A percentile compares a stretch with the other conserved stretches of the same genome.
Conservation (phyloP, 2,888 invertebrate genomes). For the Sesia bembeciformis region DNA sequence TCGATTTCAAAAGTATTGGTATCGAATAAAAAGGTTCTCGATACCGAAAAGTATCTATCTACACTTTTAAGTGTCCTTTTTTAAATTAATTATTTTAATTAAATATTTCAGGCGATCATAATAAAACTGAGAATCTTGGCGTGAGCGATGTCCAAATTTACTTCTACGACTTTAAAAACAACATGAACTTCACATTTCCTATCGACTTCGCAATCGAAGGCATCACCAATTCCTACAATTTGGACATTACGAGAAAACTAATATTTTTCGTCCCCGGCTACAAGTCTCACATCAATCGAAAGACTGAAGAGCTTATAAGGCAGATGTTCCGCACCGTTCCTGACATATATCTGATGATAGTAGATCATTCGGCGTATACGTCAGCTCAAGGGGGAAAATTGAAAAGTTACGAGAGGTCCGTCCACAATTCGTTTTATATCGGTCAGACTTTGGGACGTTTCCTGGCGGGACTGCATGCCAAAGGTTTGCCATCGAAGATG, state of each 20-base stretch:
- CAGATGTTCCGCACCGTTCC: slow-evolving; percentile 47
- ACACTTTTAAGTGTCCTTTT: no score
- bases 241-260: slow-evolving; percentile 44
- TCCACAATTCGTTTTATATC: slow-evolving; percentile 42
- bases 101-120: slow-evolving; percentile 48
- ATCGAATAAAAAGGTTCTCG: no score
- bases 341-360: slow-evolving; percentile 48
- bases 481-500: slow-evolving; percentile 44
- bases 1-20: no score
- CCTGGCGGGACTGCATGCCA: slow-evolving; percentile 31
- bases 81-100: no score
- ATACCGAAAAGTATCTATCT: no score
- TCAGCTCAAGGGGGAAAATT: slow-evolving; percentile 40
- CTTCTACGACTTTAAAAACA: slow-evolving; percentile 60
- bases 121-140: slow-evolving; percentile 34
- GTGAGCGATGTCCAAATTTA: slow-evolving; percentile 44
- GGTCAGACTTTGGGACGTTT: slow-evolving; percentile 44
- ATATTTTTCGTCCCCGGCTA: slow-evolving; percentile 62
- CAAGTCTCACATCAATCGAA: slow-evolving; percentile 51
- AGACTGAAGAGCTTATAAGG: slow-evolving; percentile 46
- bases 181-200: slow-evolving; percentile 41
- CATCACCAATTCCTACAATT: slow-evolving; percentile 37
- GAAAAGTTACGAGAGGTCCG: slow-evolving; percentile 55
- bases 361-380: slow-evolving; percentile 58
- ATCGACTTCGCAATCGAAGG: slow-evolving; percentile 39